Percentiles rank a stretch among this genome's conserved stretches.
phyloP scores from a whole-genome alignment of 2,113 vertebrate genomes.

The Anseranas semipalmata region DNA sequence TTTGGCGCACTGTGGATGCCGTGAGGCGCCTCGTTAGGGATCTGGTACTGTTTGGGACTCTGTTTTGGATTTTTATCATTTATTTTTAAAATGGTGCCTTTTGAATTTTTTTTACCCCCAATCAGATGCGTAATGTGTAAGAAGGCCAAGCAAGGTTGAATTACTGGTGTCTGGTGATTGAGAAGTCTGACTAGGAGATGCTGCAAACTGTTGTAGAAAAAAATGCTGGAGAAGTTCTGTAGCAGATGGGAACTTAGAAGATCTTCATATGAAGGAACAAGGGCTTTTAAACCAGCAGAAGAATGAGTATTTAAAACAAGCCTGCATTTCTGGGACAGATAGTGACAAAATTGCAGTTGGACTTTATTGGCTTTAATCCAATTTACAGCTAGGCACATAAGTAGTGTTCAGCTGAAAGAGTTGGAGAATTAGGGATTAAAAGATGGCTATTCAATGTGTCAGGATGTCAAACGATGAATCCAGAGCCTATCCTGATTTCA shows the following conservation, averaged over 20 bases:
- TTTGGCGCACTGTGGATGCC: neutral
- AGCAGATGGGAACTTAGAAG: neutral
- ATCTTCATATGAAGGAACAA: neutral
- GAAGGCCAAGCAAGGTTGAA: neutral
- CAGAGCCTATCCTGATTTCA: conserved; percentile 15
- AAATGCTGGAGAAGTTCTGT: neutral
- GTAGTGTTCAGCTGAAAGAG: conserved; percentile 18
- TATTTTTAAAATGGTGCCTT: neutral
- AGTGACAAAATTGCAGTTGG: neutral
- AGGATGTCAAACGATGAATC: conserved; percentile 14
- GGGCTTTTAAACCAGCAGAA: neutral
- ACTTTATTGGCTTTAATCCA: conserved; percentile 23
- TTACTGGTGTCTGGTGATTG: neutral
- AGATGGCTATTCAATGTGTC: conserved; percentile 50
- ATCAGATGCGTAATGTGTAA: neutral
- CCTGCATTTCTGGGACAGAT: neutral
- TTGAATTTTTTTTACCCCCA: neutral
- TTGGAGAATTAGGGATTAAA: conserved; percentile 41
- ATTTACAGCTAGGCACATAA: neutral
- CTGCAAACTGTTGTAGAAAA: neutral
- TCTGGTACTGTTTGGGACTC: neutral
- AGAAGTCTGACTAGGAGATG: neutral
- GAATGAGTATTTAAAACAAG: neutral
- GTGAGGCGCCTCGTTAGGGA: neutral
- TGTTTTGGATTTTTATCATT: neutral